Base-by-base conservation (phyloP, 2,888 invertebrate genomes). In the Oegoconia quadripuncta region DNA sequence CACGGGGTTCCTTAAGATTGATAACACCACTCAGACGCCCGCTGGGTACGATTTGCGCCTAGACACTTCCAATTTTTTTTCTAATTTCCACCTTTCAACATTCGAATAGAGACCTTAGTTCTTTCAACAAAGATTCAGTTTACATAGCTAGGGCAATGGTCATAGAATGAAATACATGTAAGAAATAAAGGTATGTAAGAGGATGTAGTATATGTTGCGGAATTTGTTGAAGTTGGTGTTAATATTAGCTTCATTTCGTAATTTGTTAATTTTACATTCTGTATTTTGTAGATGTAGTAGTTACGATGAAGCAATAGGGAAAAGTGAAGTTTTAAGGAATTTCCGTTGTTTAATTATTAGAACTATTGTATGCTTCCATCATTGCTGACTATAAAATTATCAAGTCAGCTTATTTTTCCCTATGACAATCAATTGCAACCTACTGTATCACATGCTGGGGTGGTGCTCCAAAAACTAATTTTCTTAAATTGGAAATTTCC, bases 1-100 rank as follows among this genome's bases (percentile, higher is more conserved):
- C 72, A 72, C 59, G 78, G 77, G 79, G 64, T 64, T 64, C 59
- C n/a, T n/a, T 54, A 76, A 82, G 84, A 86, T 86, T 83, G 82
- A 86, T 84, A 71, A 71, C 76, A 62, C 46, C 59, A 59, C 69
- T 67, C 67, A 58, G 61, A 70, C 74, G 68, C 76, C 77, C 74
- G 70, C 70, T 71, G 78, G 70, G 81, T 66, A 59, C 73, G 74
- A 83, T 80, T 83, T 74, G 68, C 59, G 68, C 67, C 61, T 59
- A 60, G 63, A 65, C 66, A 66, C 66, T 68, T 65, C 42, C 56
- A 63, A 60, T 72, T 71, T 70, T 68, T 66, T 65, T 64, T 41
- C 23, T 61, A 64, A 71, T 69, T 72, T 67, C 60, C 46, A 42
- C 12, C 1, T 12, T 2, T 1, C 6, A 2, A n/a, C 50, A 47